Evolutionary conservation across 64 coral and sea anemone species (phyloP), one percentile per base, ranked within the genome.

Genomic region (Actinia equina): DNA sequence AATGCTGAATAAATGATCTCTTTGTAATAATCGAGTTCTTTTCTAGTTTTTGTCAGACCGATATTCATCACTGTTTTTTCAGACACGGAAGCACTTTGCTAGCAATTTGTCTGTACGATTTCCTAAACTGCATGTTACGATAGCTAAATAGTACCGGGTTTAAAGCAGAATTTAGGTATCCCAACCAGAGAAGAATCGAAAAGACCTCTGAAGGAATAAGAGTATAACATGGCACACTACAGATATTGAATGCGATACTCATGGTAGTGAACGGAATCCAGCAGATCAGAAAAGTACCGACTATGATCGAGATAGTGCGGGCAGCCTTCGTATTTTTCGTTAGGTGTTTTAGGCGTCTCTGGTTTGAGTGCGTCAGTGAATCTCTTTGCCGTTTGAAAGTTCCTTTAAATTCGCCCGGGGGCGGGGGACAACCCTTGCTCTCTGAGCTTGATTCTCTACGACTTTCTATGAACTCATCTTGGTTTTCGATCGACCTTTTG

Each of bases 81-180:
- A 85, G 6, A 44, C 83, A 85, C 17, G 49, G 83, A 42, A 85
- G 17, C 14, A 85, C 10, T 7, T 25, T 13, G 1, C 13, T 17
- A 7, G 83, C 83, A 22, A 85, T 85, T 63, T 22, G 8, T 30
- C 15, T 85, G 85, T 87, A 92, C 0, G 90, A 82, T 87, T 87
- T 86, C 49, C 53, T 92, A 59, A 92, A 92, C 5, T 86, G 76
- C 26, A 58, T 86, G 65, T 92, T 92, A 18, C 86, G 85, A 53
- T 87, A 87, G 17, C 84, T 92, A 45, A 87, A 92, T 7, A 92
- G 77, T 26, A 86, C 44, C 8, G 90, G 90, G 27, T 92, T 92
- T 20, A 92, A 59, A 7, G 90, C 90, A 43, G 90, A 92, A 43
- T 92, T 92, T 14, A 92, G 46, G 60, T 92, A 92, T 11, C 90